Evolutionary conservation across 2,113 vertebrate species (phyloP).

Genomic region (Dromiciops gliroides): DNA sequence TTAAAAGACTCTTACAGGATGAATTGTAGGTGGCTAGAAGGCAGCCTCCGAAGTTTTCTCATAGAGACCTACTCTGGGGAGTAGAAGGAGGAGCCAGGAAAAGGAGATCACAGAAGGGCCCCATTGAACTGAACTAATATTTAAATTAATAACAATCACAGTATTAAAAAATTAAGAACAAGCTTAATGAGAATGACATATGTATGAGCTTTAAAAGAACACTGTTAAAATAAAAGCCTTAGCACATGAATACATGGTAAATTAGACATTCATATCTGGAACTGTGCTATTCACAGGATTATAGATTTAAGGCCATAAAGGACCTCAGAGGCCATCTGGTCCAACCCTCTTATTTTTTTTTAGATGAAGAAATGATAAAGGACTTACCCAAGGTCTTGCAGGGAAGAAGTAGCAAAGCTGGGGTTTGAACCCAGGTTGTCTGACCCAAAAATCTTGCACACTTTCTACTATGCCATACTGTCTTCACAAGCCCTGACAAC

Average conservation of each 20-base stretch:
- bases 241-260: constrained; percentile 49
- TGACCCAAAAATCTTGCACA: neutral
- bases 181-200: constrained; percentile 55
- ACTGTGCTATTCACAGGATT: constrained; percentile 1
- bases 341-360: neutral
- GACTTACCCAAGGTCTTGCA: neutral
- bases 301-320: neutral
- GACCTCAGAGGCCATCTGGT: neutral
- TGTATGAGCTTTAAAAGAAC: constrained; percentile 62
- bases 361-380: too few relatives aligned
- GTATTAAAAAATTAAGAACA: constrained; percentile 43
- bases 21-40: neutral
- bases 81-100: neutral
- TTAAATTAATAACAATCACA: constrained; percentile 44
- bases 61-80: neutral
- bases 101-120: neutral
- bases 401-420: neutral
- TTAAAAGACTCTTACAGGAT: neutral
- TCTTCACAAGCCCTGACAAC: neutral
- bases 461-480: neutral
- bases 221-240: constrained; percentile 62
- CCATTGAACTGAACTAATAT: constrained; percentile 18
- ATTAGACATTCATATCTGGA: constrained; percentile 41
- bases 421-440: neutral
- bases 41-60: neutral